Evolutionary conservation across 2,888 invertebrate species (phyloP), one percentile per base, ranked within the genome.

Genomic region (Pharmacophagus antenor): DNA sequence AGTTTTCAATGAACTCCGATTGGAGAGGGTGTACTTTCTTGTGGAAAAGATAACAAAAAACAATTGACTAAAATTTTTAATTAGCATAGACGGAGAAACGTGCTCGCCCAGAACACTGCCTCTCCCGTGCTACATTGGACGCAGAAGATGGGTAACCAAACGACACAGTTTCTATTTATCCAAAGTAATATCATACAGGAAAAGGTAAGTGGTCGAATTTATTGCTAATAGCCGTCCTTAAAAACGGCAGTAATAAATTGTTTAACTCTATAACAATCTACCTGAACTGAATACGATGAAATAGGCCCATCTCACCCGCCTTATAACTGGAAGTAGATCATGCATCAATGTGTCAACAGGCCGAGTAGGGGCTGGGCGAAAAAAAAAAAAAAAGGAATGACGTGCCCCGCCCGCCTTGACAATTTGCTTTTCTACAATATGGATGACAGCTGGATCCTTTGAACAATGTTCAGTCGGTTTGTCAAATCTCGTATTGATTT

Each of bases 331-430:
- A 73, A 74, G 76, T 72, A 75, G 74, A 78, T 77, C 79, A 79
- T 79, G 77, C 79, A 79, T 84, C 84, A 84, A 82, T 74, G 71
- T 77, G 83, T 82, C 84, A 84, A 73, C 79, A 66, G 54, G 53
- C 65, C 76, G 82, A 82, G 79, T 68, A 74, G 77, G 80, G 79
- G 69, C 68, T 68, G 69, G 70, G 70, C 69, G 62, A 66, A 62
- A 64, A 67, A 56, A 65, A 73, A 77, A 79, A 80, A 64, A 67
- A 56, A 65, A 73, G 77, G 79, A 80, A 72, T 73, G 70, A 71
- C 70, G 70, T 58, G 22, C 69, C 70, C 67, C 64, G 67, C 60
- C 73, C 75, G 77, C 77, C 77, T 76, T 77, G 79, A 80, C 82
- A 81, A 84, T 84, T 83, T 81, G 83, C 79, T 80, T 64, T n/a